phyloP scores from a whole-genome alignment of 2,797 vertebrate genomes.

The Tympanoctomys barrerae region DNA sequence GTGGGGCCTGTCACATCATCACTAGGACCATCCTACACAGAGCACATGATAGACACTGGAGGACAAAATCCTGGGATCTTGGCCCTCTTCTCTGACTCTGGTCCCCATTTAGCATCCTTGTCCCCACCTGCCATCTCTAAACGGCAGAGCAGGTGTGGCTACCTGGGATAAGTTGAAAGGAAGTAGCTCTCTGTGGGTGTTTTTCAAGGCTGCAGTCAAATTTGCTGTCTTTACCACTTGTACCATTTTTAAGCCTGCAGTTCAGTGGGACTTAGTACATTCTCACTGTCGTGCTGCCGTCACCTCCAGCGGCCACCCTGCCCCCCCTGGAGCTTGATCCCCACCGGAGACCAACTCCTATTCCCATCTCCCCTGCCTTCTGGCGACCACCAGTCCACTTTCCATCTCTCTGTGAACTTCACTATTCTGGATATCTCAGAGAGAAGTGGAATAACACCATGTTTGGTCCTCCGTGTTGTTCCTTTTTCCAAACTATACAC shows the following conservation, averaged over 20 bases:
- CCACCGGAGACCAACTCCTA: accelerated
- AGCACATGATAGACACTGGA: not conserved
- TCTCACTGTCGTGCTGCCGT: accelerated
- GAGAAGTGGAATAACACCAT: not conserved
- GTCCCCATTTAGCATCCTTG: not conserved
- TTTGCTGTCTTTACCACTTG: not conserved
- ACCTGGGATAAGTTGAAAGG: not conserved
- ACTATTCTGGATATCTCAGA: not conserved
- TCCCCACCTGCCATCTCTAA: not conserved
- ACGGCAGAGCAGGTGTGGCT: not conserved
- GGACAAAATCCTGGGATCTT: not conserved
- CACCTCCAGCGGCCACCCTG: too few species aligned
- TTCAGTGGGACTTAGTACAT: not conserved
- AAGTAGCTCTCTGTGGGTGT: not conserved
- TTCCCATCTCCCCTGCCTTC: accelerated
- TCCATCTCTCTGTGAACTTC: too few species aligned
- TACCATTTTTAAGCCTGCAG: not conserved
- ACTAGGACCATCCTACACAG: not conserved
- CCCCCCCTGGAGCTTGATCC: not conserved
- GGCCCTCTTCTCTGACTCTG: not conserved
- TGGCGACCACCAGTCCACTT: not conserved
- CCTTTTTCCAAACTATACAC: not conserved
- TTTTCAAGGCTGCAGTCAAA: not conserved
- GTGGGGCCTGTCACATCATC: not conserved
- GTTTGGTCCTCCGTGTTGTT: not conserved